phyloP scores from a whole-genome alignment of 2,888 invertebrate species.

The Philhelius pedissequus region DNA sequence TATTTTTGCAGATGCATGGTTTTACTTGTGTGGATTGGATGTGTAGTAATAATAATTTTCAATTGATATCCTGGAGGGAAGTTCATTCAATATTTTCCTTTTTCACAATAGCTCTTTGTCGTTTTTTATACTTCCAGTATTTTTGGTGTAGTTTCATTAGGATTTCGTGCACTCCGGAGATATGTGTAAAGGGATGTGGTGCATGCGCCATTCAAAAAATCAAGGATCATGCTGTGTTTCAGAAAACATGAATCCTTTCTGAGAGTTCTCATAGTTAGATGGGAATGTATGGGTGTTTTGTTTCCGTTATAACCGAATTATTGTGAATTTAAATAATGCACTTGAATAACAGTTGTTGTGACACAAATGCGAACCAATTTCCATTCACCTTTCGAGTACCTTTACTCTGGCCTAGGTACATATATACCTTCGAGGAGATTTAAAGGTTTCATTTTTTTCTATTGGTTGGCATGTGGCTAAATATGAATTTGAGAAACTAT shows the following conservation, averaged over 20 bases:
- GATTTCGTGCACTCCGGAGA: not conserved
- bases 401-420: not conserved
- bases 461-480: slow-evolving; percentile 11
- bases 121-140: slow-evolving; percentile 26
- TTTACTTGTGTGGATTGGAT: not conserved
- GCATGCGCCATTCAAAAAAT: slow-evolving; percentile 41
- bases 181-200: slow-evolving; percentile 21
- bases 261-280: not conserved
- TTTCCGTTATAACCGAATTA: slow-evolving; percentile 4
- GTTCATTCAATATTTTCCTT: slow-evolving; percentile 57
- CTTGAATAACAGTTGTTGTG: slow-evolving; percentile 58
- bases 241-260: slow-evolving; percentile 46
- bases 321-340: slow-evolving; percentile 52
- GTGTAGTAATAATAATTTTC: slow-evolving; percentile 49
- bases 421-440: not conserved
- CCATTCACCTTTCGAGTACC: slow-evolving; percentile 42
- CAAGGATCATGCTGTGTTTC: slow-evolving; percentile 41
- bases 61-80: slow-evolving; percentile 59
- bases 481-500: slow-evolving; percentile 3
- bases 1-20: slow-evolving; percentile 51
- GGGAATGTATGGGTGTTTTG: slow-evolving; percentile 1
- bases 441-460: not conserved
- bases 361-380: slow-evolving; percentile 45
- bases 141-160: not conserved
- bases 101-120: slow-evolving; percentile 25